Base-by-base conservation (phyloP, 2,888 invertebrate genomes). In the Bursaphelenchus okinawaensis region DNA sequence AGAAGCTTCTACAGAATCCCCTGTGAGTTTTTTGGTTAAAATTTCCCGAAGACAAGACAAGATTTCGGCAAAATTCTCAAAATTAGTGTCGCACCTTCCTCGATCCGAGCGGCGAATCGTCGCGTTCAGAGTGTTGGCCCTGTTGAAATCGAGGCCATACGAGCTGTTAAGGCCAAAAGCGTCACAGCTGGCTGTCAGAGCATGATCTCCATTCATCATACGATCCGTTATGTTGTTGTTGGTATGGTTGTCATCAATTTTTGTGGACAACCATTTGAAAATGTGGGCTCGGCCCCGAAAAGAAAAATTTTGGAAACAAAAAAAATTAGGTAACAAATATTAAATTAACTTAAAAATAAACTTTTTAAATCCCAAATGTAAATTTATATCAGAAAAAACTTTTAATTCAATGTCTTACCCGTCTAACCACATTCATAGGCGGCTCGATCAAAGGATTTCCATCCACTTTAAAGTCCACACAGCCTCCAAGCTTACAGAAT, bases 231-330 rank as follows among this genome's bases (percentile, higher is more conserved):
- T 31, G 50, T 26, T 22, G 22, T 59, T 12, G 7, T 50, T 51
- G 12, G 29, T 8, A 1, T 20, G 60, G 19, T n/a, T 50, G 8
- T 20, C 29, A 24, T 31, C 51, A 1, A 23, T 19, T n/a, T 23
- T 22, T 1, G 60, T 40, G 12, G 22, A 19, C 23, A 56, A 24
- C 60, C 60, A 59, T 27, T 59, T 59, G 52, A 59, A 59, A 29
- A 59, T 27, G 60, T 59, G 60, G 8, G 60, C 51, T 31, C 60
- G 40, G 1, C 60, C 60, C 60, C 40, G 52, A 26, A 59, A 50
- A 28, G 1, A 29, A n/a, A n/a, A n/a, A n/a, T n/a, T n/a, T n/a
- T n/a, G n/a, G n/a, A n/a, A n/a, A n/a, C n/a, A n/a, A n/a, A n/a
- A n/a, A n/a, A n/a, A n/a, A n/a, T n/a, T n/a, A 40, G n/a, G n/a